Evolutionary conservation across 2,797 vertebrate species (phyloP).

Genomic region (Allobates femoralis): DNA sequence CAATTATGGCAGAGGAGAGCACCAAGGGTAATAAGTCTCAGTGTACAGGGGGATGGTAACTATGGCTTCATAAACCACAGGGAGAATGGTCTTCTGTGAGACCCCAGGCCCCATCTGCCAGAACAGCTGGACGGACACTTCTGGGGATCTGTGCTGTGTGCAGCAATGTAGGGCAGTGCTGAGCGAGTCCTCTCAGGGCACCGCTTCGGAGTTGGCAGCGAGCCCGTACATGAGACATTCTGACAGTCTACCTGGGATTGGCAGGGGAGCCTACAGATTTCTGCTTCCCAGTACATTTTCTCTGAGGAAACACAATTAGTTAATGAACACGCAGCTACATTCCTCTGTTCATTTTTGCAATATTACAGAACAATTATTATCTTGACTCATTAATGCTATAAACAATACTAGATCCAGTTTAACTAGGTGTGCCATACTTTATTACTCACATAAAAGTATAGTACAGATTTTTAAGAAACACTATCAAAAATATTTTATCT

Average conservation of each 20-base stretch:
- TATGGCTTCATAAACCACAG: background rate
- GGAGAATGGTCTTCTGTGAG: conserved; percentile 5
- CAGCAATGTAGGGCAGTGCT: conserved; percentile 32
- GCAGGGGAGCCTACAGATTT: background rate
- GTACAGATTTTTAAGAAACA: background rate
- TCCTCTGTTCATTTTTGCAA: background rate
- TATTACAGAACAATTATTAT: background rate
- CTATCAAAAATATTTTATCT: background rate
- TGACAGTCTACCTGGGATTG: conserved; percentile 31
- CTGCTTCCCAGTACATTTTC: background rate
- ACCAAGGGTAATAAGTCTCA: conserved; percentile 1
- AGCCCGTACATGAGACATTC: conserved; percentile 5
- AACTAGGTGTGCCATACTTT: background rate
- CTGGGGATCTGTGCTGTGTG: conserved; percentile 34
- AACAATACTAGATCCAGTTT: background rate
- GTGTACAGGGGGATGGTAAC: background rate
- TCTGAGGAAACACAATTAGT: conserved; percentile 20
- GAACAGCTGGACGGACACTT: conserved; percentile 46
- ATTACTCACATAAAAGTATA: background rate
- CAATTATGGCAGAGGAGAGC: background rate
- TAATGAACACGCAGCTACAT: conserved; percentile 10
- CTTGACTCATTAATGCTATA: background rate
- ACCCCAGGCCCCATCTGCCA: conserved; percentile 35
- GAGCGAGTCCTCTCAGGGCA: conserved; percentile 26
- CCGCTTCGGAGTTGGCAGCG: conserved; percentile 24